phyloP scores from a whole-genome alignment of 2,888 invertebrate species.

The Hydraecia micacea region DNA sequence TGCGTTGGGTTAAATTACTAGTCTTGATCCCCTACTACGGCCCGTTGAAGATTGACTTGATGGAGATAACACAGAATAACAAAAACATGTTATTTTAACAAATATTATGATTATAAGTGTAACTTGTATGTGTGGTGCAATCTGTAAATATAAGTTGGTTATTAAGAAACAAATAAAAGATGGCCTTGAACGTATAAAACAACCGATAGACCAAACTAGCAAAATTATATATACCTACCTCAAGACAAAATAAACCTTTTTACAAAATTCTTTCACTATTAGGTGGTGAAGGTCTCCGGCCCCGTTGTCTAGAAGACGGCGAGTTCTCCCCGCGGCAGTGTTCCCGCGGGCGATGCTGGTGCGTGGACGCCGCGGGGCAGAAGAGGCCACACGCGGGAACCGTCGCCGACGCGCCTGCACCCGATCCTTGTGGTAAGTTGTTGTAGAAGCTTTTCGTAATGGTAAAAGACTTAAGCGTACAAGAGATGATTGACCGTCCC shows the following conservation, averaged over 20 bases:
- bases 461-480: neutral
- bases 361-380: constrained; percentile 94
- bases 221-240: neutral
- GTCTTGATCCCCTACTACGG: neutral
- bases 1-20: neutral
- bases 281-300: constrained; percentile 86
- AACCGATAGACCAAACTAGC: neutral
- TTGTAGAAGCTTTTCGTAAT: neutral
- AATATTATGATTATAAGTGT: neutral
- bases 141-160: neutral
- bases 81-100: neutral
- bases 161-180: neutral
- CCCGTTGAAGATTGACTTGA: neutral
- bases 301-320: constrained; percentile 93
- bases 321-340: constrained; percentile 94
- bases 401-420: constrained; percentile 70
- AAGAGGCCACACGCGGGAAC: constrained; percentile 70
- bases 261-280: neutral
- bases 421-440: constrained; percentile 80
- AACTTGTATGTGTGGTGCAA: neutral
- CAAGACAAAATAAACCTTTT: neutral
- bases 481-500: neutral
- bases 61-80: neutral
- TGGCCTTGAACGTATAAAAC: neutral
- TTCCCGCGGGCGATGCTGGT: constrained; percentile 93